These are phyloP conservation scores for Toxotes jaculatrix DNA, from an alignment of 2,113 vertebrate species.

Conservation along the genomic window DNA sequence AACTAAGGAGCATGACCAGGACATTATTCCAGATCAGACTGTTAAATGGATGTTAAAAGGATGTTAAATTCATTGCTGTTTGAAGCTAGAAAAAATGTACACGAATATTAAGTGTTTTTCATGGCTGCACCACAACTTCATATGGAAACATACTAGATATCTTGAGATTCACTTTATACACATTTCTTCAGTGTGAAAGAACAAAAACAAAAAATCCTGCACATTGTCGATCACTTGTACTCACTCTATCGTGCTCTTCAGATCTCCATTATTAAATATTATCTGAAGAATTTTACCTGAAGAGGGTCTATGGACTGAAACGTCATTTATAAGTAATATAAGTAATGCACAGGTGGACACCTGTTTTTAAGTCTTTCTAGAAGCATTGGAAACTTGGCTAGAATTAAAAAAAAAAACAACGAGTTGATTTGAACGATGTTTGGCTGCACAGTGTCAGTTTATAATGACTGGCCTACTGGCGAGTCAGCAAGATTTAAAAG, in stretches of 20 bases:
- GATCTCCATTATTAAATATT: neutral
- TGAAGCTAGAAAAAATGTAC: neutral
- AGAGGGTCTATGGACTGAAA: neutral
- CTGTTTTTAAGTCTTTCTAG: neutral
- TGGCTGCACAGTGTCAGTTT: neutral
- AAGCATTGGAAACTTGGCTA: neutral
- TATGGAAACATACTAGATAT: neutral
- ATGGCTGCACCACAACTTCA: neutral
- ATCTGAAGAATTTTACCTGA: neutral
- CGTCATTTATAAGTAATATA: neutral
- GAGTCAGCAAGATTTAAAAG: conserved; percentile 20
- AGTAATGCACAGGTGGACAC: neutral
- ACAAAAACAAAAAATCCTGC: neutral
- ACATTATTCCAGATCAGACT: neutral
- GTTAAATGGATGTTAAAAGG: neutral
- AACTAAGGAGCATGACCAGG: neutral
- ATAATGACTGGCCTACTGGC: neutral
- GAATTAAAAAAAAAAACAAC: neutral
- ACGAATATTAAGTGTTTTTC: no score
- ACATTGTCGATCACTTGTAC: neutral
- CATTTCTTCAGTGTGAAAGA: neutral
- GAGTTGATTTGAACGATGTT: neutral
- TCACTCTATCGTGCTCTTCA: neutral
- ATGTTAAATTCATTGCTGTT: neutral
- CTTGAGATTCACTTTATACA: neutral